Conservation (phyloP, 1,140 invertebrate species). For the Drosophila serrata region DNA sequence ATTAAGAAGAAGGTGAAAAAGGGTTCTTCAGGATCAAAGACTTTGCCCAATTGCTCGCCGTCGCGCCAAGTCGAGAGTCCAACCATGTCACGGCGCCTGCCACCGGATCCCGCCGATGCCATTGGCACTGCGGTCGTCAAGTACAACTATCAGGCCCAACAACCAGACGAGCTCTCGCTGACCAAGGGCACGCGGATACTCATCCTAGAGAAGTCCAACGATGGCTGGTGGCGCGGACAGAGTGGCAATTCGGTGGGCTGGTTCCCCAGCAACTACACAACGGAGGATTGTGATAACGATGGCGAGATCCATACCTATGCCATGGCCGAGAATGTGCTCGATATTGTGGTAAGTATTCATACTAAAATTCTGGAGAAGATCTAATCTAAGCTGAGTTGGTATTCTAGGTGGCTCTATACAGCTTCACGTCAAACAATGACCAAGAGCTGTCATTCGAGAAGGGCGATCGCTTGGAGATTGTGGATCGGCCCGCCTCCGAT, state of each 20-base stretch:
- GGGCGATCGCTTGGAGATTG: constrained; percentile 96
- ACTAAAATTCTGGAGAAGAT: background rate
- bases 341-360: constrained; percentile 92
- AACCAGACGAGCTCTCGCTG: constrained; percentile 97
- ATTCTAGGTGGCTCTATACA: constrained; percentile 92
- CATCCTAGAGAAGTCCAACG: constrained; percentile 99
- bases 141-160: constrained; percentile 99
- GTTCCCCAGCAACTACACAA: constrained; percentile 99
- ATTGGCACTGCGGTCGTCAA: constrained; percentile 97
- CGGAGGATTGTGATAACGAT: constrained; percentile 95
- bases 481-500: constrained; percentile 97
- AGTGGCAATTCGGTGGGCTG: constrained; percentile 93
- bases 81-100: constrained; percentile 90
- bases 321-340: constrained; percentile 96
- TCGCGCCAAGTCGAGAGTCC: constrained; percentile 92
- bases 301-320: constrained; percentile 95
- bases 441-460: constrained; percentile 99
- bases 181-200: constrained; percentile 96
- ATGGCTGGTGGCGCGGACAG: constrained; percentile 99
- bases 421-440: constrained; percentile 97
- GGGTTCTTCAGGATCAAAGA: constrained; percentile 92
- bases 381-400: too few relatives aligned
- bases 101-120: constrained; percentile 94
- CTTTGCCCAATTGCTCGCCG: constrained; percentile 93
- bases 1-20: constrained; percentile 98